Percentiles rank a stretch among this genome's conserved stretches.
Conservation (phyloP, 2,797 vertebrate species). For the Siniperca undulata region DNA sequence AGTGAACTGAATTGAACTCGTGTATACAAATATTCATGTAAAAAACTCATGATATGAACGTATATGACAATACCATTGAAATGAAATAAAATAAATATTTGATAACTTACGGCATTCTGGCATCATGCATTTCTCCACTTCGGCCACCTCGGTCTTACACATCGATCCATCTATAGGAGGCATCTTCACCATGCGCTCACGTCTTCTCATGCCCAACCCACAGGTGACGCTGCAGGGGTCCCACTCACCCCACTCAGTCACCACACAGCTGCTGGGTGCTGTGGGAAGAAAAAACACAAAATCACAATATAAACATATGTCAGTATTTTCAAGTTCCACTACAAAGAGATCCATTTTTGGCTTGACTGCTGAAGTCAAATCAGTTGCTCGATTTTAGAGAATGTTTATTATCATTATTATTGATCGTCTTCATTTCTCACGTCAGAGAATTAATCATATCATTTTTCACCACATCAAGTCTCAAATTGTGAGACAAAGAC, state of each 20-base stretch:
- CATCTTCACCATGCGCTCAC: slow-evolving; percentile 97
- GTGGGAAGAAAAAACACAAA: not conserved
- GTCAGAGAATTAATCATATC: too few species aligned
- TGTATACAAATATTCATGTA: not conserved
- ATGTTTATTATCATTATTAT: not conserved
- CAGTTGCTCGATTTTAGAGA: not conserved
- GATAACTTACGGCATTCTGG: slow-evolving; percentile 92
- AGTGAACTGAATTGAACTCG: not conserved
- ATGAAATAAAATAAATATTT: not conserved
- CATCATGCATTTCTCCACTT: slow-evolving; percentile 98
- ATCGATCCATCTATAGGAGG: slow-evolving; percentile 91
- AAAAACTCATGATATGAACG: not conserved
- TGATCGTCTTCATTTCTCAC: not conserved
- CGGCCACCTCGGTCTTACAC: slow-evolving; percentile 90
- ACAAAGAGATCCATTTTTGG: not conserved
- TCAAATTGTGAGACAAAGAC: not conserved
- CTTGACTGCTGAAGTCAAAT: not conserved
- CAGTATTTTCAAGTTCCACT: too few species aligned
- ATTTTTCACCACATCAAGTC: not conserved
- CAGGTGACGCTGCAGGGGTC: slow-evolving; percentile 95
- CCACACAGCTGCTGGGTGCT: slow-evolving; percentile 95
- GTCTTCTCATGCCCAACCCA: slow-evolving; percentile 90
- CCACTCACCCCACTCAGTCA: slow-evolving; percentile 96
- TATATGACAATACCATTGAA: too few species aligned
- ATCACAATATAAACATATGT: not conserved